A percentile compares a stretch with the other conserved stretches of the same genome.
These are phyloP conservation scores for Nyctibius bracteatus DNA, from an alignment of 2,113 vertebrate species.

Conservation along the genomic window DNA sequence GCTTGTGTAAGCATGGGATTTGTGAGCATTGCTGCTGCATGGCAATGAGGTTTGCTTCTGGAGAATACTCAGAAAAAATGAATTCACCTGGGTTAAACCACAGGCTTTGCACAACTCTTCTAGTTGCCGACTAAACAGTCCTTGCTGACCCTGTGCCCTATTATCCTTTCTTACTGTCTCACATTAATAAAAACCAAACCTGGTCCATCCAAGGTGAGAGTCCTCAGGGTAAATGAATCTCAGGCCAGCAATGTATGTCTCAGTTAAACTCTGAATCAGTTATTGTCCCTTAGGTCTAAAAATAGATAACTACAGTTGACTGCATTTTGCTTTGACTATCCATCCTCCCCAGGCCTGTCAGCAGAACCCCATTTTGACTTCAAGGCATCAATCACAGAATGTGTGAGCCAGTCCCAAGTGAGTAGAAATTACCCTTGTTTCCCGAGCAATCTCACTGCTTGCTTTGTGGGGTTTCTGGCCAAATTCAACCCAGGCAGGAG, in stretches of 20 bases:
- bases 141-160: background rate
- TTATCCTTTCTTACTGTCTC: background rate
- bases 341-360: background rate
- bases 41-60: background rate
- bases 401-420: background rate
- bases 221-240: background rate
- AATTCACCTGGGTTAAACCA: background rate
- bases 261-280: background rate
- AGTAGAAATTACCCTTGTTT: background rate
- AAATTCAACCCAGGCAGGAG: background rate
- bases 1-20: background rate
- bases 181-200: background rate
- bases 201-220: background rate
- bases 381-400: background rate
- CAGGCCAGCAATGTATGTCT: background rate
- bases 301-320: background rate
- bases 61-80: background rate
- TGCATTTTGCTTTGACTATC: background rate
- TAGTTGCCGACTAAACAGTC: accelerated
- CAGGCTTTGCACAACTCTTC: background rate
- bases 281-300: background rate
- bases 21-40: background rate
- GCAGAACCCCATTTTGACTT: background rate
- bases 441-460: accelerated
- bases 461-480: background rate